Evolutionary conservation across 2,797 vertebrate species (phyloP), one percentile per base, ranked within the genome.

Genomic region (Chaetophractus vellerosus): DNA sequence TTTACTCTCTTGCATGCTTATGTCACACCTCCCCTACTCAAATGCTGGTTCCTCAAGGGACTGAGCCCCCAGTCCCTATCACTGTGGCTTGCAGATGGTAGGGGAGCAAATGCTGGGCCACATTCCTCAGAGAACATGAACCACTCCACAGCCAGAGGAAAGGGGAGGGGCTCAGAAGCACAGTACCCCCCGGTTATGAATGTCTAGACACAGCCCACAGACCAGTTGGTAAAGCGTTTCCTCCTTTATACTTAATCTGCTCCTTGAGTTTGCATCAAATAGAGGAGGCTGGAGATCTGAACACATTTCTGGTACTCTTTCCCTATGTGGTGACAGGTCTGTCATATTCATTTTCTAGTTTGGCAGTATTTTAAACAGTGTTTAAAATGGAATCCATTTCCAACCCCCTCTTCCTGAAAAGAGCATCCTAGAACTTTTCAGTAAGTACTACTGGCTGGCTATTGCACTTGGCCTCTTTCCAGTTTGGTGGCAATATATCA

Each of bases 341-440:
- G 19, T 75, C 63, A 69, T 45, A 50, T 74, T 80, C 5, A 14
- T 78, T 93, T 79, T 88, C 50, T 50, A 83, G 57, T 23, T 21
- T 41, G 94, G 48, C 69, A 85, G 52, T 38, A 61, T 66, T 76
- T 95, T 28, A 90, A 95, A 90, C 50, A 66, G 63, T 57, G 28
- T 66, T 95, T 96, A 83, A 92, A 64, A 81, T 66, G n/a, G 57
- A 89, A 94, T 88, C 36, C 7, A 23, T 92, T 94, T 86, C 69
- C 18, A 92, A 45, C 79, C n/a, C n/a, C 48, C 31, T 81, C 55
- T 87, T 96, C 64, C 86, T 79, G 69, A 94, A 93, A 91, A 88
- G 36, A 92, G 21, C 75, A 82, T 88, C 45, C 41, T 74, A 92
- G 66, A 52, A 74, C 26, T 93, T 83, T 26, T 92, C 86, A 69